phyloP scores from a whole-genome alignment of 2,113 vertebrate genomes.

The Trachemys scripta region DNA sequence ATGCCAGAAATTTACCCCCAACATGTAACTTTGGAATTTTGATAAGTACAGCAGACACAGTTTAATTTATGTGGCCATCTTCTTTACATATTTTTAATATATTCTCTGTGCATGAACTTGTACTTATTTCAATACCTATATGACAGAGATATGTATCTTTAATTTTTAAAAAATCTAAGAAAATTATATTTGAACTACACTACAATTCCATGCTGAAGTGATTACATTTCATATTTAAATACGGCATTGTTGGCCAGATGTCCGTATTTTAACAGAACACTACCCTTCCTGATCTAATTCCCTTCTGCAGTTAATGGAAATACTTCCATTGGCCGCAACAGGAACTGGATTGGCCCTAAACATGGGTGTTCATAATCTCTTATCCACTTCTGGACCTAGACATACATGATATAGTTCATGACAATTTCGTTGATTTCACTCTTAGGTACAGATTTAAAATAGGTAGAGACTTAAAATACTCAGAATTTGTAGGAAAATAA shows the following conservation, averaged over 20 bases:
- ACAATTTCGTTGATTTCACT: not conserved
- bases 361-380: fast-evolving
- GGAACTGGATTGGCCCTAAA: not conserved
- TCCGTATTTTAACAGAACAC: slow-evolving; percentile 6
- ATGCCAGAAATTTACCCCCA: slow-evolving; percentile 57
- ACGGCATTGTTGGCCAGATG: not conserved
- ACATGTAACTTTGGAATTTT: slow-evolving; percentile 65
- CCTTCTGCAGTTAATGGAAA: fast-evolving
- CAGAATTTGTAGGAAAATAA: not conserved
- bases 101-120: not conserved
- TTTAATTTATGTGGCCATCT: slow-evolving; percentile 69
- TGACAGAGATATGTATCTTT: slow-evolving; percentile 66
- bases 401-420: fast-evolving
- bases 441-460: not conserved
- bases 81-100: slow-evolving; percentile 60
- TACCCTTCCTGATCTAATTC: not conserved
- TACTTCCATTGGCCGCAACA: not conserved
- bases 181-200: slow-evolving; percentile 65
- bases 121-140: slow-evolving; percentile 43
- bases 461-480: not conserved
- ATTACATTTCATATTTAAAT: slow-evolving; percentile 74
- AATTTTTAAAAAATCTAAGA: slow-evolving; percentile 54
- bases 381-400: not conserved
- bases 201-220: slow-evolving; percentile 50
- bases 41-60: slow-evolving; percentile 57